These are phyloP conservation scores for Toxonevra muliebris DNA, from an alignment of 2,888 invertebrate species.

Conservation along the genomic window DNA sequence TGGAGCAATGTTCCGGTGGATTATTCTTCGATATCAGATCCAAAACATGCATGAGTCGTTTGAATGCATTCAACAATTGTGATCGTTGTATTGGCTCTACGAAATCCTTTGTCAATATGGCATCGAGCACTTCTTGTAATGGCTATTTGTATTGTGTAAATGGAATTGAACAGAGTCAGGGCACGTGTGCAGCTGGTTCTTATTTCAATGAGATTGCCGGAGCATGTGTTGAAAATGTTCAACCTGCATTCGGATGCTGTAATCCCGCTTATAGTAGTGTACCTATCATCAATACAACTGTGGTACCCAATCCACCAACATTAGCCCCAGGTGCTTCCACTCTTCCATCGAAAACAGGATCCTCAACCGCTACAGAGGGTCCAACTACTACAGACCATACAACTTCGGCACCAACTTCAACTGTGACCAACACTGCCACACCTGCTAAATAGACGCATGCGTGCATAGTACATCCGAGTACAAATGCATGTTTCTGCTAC, in stretches of 20 bases:
- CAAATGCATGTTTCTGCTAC: too few relatives aligned
- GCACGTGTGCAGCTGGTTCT: slow-evolving; percentile 37
- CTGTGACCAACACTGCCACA: not conserved
- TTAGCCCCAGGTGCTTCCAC: not conserved
- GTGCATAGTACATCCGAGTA: too few relatives aligned
- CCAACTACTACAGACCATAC: not conserved
- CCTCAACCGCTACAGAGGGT: not conserved
- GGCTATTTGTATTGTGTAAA: slow-evolving; percentile 46
- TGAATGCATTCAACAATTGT: slow-evolving; percentile 47
- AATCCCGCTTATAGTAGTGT: slow-evolving; percentile 8
- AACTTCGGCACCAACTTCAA: not conserved
- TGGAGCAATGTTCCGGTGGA: slow-evolving; percentile 37
- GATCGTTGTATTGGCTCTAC: slow-evolving; percentile 48
- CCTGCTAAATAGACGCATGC: not conserved
- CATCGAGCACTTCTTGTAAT: slow-evolving; percentile 40
- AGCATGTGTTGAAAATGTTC: slow-evolving; percentile 34
- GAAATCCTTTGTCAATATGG: slow-evolving; percentile 46
- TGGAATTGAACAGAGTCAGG: slow-evolving; percentile 39
- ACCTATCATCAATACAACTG: not conserved
- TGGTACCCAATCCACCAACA: too few relatives aligned
- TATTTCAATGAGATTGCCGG: slow-evolving; percentile 45
- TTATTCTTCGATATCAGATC: slow-evolving; percentile 42
- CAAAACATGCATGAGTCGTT: slow-evolving; percentile 42
- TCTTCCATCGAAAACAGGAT: not conserved
- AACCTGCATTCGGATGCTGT: slow-evolving; percentile 47